Evolutionary conservation across 1,140 invertebrate species (phyloP), one percentile per base, ranked within the genome.

Genomic region (Sinella curviseta): DNA sequence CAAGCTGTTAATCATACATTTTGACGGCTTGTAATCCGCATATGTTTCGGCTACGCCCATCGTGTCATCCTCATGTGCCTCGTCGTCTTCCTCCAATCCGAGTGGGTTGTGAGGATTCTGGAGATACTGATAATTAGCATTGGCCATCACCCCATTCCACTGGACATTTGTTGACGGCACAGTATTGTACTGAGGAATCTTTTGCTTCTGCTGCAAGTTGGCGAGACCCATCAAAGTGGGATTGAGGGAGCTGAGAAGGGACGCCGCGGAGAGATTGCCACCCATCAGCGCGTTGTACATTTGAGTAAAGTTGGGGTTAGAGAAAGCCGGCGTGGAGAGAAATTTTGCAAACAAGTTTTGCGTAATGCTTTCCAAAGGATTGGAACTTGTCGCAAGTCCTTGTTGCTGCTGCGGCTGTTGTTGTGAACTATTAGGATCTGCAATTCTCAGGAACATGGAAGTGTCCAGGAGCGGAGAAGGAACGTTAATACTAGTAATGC

Each of bases 41-140:
- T 99, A 99, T 0, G 97, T 99, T 89, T 99, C 97, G 0, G 97
- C 97, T 35, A 98, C 95, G 24, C 96, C 96, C 90, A 99, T 93
- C 84, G 98, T 95, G 86, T 99, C 97, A 84, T 98, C 97, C 81
- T 98, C 96, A 1, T 90, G 89, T 55, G 88, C 88, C 17, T 92
- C 94, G 84, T 96, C 94, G 84, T 96, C 95, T 83, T 94, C 92
- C 83, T 94, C 91, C 74, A 86, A 87, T 0, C 24, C 31, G 79
- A 86, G 79, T 67, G 84, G 84, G 4, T 48, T 28, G 8, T 36
- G 26, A 74, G 14, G 65, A 35, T 55, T 33, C 30, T 67, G 26
- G n/a, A 67, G 30, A 33, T 33, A 73, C 16, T 28, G 4, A 33
- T 73, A 73, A 65, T 65, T 65, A n/a, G 57, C 57, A n/a, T 65